These are phyloP conservation scores for Mylabris phalerata DNA, from an alignment of 1,140 invertebrate species.

Conservation along the genomic window DNA sequence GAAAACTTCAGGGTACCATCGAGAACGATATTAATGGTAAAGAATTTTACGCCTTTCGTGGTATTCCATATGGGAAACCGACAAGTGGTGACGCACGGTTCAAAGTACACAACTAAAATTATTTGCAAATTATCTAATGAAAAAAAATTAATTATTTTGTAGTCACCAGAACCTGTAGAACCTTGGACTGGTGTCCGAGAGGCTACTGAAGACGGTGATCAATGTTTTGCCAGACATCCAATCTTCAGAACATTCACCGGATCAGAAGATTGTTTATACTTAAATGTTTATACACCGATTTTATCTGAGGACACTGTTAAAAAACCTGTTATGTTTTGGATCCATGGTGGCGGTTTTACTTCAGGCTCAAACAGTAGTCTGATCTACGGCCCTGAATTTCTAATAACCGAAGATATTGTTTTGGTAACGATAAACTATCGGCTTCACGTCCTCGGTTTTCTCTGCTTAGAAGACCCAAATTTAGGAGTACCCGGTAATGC, in stretches of 20 bases:
- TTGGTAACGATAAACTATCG: constrained; percentile 64
- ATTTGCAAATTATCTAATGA: neutral
- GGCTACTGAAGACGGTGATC: constrained; percentile 37
- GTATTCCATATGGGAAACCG: constrained; percentile 61
- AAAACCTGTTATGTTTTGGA: constrained; percentile 41
- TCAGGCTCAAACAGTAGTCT: constrained; percentile 44
- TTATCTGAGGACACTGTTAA: neutral
- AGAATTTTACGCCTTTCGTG: constrained; percentile 47
- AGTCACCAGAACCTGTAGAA: too few species aligned
- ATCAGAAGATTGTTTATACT: constrained; percentile 64
- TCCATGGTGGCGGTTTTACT: constrained; percentile 46
- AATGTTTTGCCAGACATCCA: constrained; percentile 14
- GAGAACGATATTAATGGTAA: constrained; percentile 33
- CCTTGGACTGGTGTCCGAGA: constrained; percentile 33
- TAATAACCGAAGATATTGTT: constrained; percentile 56
- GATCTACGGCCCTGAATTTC: constrained; percentile 51
- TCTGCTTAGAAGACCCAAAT: constrained; percentile 33
- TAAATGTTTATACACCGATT: constrained; percentile 61
- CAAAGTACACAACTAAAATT: constrained; percentile 34
- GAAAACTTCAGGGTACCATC: constrained; percentile 31
- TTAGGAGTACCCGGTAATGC: too few species aligned
- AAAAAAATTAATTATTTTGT: neutral
- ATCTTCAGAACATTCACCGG: constrained; percentile 9
- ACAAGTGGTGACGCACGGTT: constrained; percentile 58
- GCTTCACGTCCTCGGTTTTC: constrained; percentile 43